Evolutionary conservation across 2,113 vertebrate species (phyloP).

Genomic region (Lepus americanus): DNA sequence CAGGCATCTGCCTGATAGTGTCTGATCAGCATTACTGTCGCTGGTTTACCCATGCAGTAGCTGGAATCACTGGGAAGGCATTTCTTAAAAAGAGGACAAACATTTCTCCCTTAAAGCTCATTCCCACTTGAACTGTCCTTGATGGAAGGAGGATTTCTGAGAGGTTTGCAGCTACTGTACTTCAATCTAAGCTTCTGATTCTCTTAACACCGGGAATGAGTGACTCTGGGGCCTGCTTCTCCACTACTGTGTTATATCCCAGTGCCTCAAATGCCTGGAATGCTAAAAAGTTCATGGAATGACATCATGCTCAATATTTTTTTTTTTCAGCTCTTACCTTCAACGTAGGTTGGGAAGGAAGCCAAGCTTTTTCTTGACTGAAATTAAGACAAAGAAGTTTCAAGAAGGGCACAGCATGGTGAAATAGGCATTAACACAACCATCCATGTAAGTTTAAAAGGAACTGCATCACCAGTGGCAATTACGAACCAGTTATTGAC

Average conservation of each 20-base stretch:
- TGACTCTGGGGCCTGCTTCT: not conserved
- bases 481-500: slow-evolving; percentile 67
- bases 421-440: slow-evolving; percentile 79
- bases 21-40: not conserved
- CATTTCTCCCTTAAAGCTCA: not conserved
- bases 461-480: not conserved
- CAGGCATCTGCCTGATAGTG: not conserved
- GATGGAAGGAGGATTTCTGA: not conserved
- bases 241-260: not conserved
- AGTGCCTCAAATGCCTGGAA: not conserved
- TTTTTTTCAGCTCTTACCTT: slow-evolving; percentile 92
- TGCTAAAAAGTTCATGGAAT: slow-evolving; percentile 62
- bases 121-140: not conserved
- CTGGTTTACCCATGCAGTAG: not conserved
- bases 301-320: slow-evolving; percentile 18
- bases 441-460: slow-evolving; percentile 61
- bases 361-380: slow-evolving; percentile 97
- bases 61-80: not conserved
- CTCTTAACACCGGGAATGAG: not conserved
- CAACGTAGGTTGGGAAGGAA: slow-evolving; percentile 97
- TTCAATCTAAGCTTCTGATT: not conserved
- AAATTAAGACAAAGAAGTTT: slow-evolving; percentile 89
- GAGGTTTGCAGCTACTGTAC: not conserved
- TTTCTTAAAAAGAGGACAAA: not conserved
- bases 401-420: slow-evolving; percentile 83